These are phyloP conservation scores for Dryobates pubescens DNA, from an alignment of 2,797 vertebrate genomes.

Conservation along the genomic window DNA sequence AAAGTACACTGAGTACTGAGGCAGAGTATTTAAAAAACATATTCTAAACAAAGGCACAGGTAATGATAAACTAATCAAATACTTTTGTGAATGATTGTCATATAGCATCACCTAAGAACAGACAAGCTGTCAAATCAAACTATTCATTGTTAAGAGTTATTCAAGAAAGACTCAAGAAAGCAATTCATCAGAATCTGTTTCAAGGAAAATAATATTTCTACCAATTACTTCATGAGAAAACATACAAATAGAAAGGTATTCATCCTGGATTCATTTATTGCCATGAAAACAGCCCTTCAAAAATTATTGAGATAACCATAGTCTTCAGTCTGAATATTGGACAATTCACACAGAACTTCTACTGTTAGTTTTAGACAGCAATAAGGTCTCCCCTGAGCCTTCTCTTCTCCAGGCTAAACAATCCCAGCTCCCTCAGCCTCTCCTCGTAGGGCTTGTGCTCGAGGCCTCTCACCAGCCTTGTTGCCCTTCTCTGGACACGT, in stretches of 20 bases:
- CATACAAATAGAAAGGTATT: neutral
- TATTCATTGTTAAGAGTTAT: constrained; percentile 57
- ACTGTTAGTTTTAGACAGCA: neutral
- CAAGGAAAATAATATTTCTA: constrained; percentile 23
- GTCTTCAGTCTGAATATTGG: neutral
- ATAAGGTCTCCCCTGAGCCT: too few relatives aligned
- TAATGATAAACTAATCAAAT: constrained; percentile 66
- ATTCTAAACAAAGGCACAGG: constrained; percentile 31
- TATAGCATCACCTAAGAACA: constrained; percentile 45
- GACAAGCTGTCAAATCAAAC: constrained; percentile 64
- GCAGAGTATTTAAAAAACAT: constrained; percentile 20
- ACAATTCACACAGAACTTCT: neutral
- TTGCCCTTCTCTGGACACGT: too few relatives aligned
- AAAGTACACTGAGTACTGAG: neutral
- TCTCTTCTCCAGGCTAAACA: too few relatives aligned
- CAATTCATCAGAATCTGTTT: constrained; percentile 22
- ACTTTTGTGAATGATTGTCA: constrained; percentile 57
- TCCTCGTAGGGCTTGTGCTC: too few relatives aligned
- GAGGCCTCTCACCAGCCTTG: too few relatives aligned
- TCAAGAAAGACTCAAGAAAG: constrained; percentile 34
- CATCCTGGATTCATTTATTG: neutral
- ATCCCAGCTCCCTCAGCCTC: too few relatives aligned
- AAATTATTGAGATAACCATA: neutral
- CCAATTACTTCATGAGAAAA: constrained; percentile 12
- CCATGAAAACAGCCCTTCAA: neutral